Evolutionary conservation across 37 sponge, comb jelly and placozoan species (phyloP), one percentile per base, ranked within the genome.

Genomic region (Oscarella lobularis): DNA sequence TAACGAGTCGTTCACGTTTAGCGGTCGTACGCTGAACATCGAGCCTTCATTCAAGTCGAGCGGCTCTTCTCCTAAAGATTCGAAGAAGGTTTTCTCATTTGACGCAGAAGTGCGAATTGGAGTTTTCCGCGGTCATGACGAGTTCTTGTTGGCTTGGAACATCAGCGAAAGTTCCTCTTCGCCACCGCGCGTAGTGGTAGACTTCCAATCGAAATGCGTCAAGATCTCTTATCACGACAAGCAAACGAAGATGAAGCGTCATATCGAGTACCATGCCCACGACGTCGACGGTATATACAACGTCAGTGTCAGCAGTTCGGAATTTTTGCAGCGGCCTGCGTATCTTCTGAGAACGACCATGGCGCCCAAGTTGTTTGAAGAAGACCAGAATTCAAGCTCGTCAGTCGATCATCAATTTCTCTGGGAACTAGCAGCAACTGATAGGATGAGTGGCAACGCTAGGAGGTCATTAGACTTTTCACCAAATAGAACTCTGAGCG

Each of bases 11-110:
- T 20, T 27, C 60, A 48, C 60, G 60, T 48, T 48, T 48, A 27
- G 60, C 60, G 60, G 60, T 48, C 60, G 60, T 48, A 48, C 60
- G 60, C 60, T 48, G 9, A 48, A 48, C 14, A 20, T 48, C 60
- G 20, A 20, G 9, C 9, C 9, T 9, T 48, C 60, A 20, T 27
- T 27, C 20, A 9, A 20, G 9, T 27, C 60, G 9, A 20, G 60
- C 9, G 60, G 60, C 9, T 20, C 20, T 9, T 27, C 60, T 27
- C 60, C 20, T 27, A 48, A 48, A 48, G 60, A 48, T 20, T 9
- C 9, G 20, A 48, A 48, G 14, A 20, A 9, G 9, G 20, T 48
- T 48, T 48, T 48, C 60, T 20, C 20, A 20, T 48, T 48, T 20
- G 14, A 48, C 20, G 60, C 14, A 27, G 14, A 20, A 27, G 14